Conservation (phyloP, 2,797 vertebrate species). For the Phaenicophaeus curvirostris region DNA sequence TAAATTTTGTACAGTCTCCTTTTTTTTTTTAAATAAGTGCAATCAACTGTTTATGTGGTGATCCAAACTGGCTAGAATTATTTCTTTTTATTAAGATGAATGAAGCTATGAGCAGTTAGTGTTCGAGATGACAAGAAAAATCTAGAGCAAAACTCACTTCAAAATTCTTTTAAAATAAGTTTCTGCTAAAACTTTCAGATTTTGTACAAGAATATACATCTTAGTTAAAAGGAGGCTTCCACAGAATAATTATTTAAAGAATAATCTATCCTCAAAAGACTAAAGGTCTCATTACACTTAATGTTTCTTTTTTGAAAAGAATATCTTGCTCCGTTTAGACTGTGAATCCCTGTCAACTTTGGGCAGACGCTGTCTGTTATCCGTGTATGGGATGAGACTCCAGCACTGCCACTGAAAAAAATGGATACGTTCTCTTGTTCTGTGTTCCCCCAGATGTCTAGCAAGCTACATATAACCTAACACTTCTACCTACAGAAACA, state of each 20-base stretch:
- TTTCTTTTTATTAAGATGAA: slow-evolving; percentile 45
- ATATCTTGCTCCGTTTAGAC: background rate
- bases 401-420: background rate
- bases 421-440: background rate
- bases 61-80: slow-evolving; percentile 15
- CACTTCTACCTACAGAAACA: background rate
- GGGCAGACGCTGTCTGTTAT: background rate
- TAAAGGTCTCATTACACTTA: background rate
- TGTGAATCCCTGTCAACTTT: background rate
- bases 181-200: background rate
- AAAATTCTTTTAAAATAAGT: background rate
- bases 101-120: background rate
- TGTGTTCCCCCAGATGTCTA: background rate
- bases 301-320: background rate
- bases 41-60: slow-evolving; percentile 31
- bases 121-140: slow-evolving; percentile 34
- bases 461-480: background rate
- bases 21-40: background rate
- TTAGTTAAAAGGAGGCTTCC: background rate
- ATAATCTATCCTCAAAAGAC: background rate
- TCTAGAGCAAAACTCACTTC: background rate
- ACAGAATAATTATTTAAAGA: background rate
- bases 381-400: background rate
- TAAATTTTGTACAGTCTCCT: background rate
- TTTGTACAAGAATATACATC: background rate